A percentile compares a stretch with the other conserved stretches of the same genome.
Conservation (phyloP, 1,140 invertebrate species). For the Apolygus lucorum region DNA sequence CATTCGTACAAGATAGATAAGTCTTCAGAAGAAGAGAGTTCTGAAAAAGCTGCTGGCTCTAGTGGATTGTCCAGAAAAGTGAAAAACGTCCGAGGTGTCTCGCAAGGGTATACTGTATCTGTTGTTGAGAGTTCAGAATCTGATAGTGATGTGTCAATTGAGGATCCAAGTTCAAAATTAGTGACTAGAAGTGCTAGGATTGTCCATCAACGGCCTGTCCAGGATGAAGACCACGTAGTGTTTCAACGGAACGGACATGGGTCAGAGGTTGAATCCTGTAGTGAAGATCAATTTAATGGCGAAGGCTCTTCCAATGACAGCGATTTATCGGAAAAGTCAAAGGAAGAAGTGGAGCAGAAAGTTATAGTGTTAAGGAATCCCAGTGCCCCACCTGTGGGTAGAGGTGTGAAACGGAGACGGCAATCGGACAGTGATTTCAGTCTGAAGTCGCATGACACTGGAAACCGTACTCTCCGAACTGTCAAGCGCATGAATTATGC, state of each 20-base stretch:
- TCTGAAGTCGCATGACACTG: not conserved
- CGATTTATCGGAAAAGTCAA: not conserved
- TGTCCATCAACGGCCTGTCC: too few relatives aligned
- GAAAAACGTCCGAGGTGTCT: too few relatives aligned
- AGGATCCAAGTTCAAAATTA: too few relatives aligned
- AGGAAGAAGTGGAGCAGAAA: not conserved
- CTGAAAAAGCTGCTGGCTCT: not conserved
- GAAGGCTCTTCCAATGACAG: constrained; percentile 20
- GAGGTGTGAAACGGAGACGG: not conserved
- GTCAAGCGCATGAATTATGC: constrained; percentile 11
- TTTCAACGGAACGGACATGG: constrained; percentile 1
- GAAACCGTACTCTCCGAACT: not conserved
- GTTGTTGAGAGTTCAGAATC: too few relatives aligned
- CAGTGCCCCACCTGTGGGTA: not conserved
- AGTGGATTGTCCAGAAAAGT: too few relatives aligned
- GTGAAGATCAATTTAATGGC: too few relatives aligned
- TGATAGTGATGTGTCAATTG: too few relatives aligned
- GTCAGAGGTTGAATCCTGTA: constrained; percentile 11
- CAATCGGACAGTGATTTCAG: not conserved
- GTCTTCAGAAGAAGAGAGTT: not conserved
- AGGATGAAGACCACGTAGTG: not conserved
- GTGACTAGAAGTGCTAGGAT: too few relatives aligned
- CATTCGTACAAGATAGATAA: not conserved
- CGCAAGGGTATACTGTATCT: too few relatives aligned
- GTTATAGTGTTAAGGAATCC: constrained; percentile 6